These are phyloP conservation scores for Epinotia brunnichana DNA, from an alignment of 2,888 invertebrate genomes.

Conservation along the genomic window DNA sequence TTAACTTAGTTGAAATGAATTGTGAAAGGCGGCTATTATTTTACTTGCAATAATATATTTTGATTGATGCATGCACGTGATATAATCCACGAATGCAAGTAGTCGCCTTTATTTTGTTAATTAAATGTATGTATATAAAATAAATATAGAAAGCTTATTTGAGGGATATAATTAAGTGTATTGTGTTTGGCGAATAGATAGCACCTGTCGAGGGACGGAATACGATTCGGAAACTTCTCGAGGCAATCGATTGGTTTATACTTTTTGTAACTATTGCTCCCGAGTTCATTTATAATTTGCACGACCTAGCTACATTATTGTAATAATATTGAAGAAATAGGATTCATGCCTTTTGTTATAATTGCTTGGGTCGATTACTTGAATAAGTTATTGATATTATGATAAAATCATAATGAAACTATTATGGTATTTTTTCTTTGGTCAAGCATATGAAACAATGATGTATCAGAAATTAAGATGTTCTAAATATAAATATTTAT, in stretches of 20 bases:
- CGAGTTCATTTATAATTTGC: constrained; percentile 20
- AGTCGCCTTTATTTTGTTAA: constrained; percentile 18
- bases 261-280: constrained; percentile 20
- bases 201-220: constrained; percentile 1
- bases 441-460: not conserved
- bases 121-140: constrained; percentile 17
- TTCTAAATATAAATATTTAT: not conserved
- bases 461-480: not conserved
- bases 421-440: constrained; percentile 1
- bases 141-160: constrained; percentile 12
- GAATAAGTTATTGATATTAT: constrained; percentile 31
- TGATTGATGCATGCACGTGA: constrained; percentile 12
- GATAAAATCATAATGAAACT: constrained; percentile 27
- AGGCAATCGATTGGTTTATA: constrained; percentile 6
- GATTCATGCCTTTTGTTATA: constrained; percentile 20
- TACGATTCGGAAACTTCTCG: not conserved
- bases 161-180: constrained; percentile 1
- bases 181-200: not conserved
- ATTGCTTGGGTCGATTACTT: constrained; percentile 14
- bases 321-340: constrained; percentile 33
- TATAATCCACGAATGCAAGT: constrained; percentile 19
- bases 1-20: constrained; percentile 8
- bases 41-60: constrained; percentile 14
- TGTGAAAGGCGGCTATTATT: constrained; percentile 17
- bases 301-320: constrained; percentile 34